These are phyloP conservation scores for Hemibagrus wyckioides DNA, from an alignment of 2,113 vertebrate genomes.

Conservation along the genomic window DNA sequence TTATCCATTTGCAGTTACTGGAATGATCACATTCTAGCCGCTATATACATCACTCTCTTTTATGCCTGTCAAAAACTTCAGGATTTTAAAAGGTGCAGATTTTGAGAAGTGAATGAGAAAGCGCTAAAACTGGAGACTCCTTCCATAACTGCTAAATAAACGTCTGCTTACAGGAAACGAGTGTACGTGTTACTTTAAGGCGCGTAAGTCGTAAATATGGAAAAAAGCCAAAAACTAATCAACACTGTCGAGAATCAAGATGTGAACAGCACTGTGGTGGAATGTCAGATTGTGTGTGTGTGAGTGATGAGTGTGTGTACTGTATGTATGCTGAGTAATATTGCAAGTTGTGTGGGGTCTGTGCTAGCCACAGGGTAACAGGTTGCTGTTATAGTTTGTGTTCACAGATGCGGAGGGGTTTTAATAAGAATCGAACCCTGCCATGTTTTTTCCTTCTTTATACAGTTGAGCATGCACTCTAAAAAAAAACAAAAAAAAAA, in stretches of 20 bases:
- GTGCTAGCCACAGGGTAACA: not conserved
- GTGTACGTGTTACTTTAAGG: too few species aligned
- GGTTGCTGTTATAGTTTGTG: not conserved
- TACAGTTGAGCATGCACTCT: not conserved
- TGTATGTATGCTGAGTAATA: constrained; percentile 4
- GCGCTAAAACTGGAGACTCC: too few species aligned
- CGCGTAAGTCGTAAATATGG: too few species aligned
- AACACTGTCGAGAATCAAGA: not conserved
- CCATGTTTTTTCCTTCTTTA: not conserved
- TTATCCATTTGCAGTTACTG: not conserved
- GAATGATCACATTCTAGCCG: too few species aligned
- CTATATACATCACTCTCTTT: too few species aligned
- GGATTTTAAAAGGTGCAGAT: too few species aligned
- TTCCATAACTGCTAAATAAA: too few species aligned
- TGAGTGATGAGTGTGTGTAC: constrained; percentile 24
- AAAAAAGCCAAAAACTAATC: not conserved
- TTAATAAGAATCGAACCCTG: not conserved
- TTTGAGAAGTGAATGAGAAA: too few species aligned
- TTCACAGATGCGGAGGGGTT: not conserved
- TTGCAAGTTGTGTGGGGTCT: not conserved
- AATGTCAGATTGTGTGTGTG: not conserved
- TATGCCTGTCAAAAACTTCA: too few species aligned
- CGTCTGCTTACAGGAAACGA: too few species aligned
- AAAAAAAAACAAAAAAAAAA: not conserved
- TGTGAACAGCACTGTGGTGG: not conserved